Evolutionary conservation across 2,888 invertebrate genomes (phyloP).

Genomic region (Agonopterix heracliana): DNA sequence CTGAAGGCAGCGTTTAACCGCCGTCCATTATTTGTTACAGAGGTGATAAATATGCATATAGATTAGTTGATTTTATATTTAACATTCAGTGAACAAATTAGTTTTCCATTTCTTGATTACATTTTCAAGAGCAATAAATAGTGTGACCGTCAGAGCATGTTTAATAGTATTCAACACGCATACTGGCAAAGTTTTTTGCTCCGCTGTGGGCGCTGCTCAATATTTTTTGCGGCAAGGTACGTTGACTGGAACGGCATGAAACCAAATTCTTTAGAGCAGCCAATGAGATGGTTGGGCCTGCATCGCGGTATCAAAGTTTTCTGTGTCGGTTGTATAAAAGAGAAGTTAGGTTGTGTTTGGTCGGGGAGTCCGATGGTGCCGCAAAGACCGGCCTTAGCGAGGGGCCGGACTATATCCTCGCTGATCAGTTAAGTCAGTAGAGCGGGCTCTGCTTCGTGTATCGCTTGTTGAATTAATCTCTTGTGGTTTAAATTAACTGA

Average conservation of each 20-base stretch:
- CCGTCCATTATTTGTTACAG: too few relatives aligned
- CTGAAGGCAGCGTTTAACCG: too few relatives aligned
- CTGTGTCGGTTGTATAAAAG: slow-evolving; percentile 30
- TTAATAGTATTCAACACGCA: too few relatives aligned
- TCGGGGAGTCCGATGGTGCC: slow-evolving; percentile 71
- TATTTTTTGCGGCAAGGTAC: slow-evolving; percentile 49
- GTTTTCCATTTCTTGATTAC: too few relatives aligned
- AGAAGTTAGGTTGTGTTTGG: not conserved
- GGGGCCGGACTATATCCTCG: slow-evolving; percentile 72
- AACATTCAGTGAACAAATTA: too few relatives aligned
- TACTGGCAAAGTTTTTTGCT: too few relatives aligned
- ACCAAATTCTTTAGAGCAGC: slow-evolving; percentile 31
- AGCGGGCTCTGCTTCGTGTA: slow-evolving; percentile 74
- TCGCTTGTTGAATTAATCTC: slow-evolving; percentile 70
- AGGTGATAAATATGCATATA: too few relatives aligned
- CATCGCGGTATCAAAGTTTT: slow-evolving; percentile 53
- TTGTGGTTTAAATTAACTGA: slow-evolving; percentile 69
- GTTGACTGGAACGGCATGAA: slow-evolving; percentile 61
- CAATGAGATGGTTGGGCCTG: slow-evolving; percentile 43
- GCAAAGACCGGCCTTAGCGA: slow-evolving; percentile 69
- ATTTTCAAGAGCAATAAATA: too few relatives aligned
- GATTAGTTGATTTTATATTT: too few relatives aligned
- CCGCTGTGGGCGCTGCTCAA: not conserved
- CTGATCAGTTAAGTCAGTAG: slow-evolving; percentile 48
- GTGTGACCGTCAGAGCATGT: too few relatives aligned